These are phyloP conservation scores for Neotoma lepida DNA, from an alignment of 2,113 vertebrate species.

Conservation along the genomic window DNA sequence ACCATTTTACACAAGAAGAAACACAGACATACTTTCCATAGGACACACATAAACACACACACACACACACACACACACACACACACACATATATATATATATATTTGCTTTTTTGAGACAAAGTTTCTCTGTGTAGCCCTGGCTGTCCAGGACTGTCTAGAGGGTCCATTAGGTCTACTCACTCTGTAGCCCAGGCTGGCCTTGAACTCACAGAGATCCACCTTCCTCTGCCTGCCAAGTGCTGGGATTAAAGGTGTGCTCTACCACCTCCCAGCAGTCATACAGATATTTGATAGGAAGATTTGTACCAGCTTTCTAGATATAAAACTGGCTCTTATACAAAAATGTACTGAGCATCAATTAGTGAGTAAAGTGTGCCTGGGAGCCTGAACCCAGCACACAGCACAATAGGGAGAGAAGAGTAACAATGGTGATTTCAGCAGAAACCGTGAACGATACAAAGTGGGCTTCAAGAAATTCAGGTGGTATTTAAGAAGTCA, in stretches of 20 bases:
- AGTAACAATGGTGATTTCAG: background rate
- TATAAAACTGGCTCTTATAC: background rate
- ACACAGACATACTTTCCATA: background rate
- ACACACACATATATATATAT: background rate
- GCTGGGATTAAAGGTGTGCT: background rate
- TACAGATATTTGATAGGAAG: background rate
- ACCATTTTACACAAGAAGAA: slow-evolving; percentile 1
- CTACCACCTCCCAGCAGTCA: background rate
- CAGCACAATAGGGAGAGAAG: background rate
- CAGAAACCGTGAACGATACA: background rate
- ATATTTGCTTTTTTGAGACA: background rate
- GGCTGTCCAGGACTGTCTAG: background rate
- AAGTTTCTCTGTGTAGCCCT: background rate
- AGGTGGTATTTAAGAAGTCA: slow-evolving; percentile 27
- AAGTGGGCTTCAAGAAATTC: background rate
- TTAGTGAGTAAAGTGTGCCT: background rate
- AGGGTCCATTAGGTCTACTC: too few relatives aligned
- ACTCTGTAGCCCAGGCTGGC: background rate
- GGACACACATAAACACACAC: too few relatives aligned
- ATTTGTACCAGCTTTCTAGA: background rate
- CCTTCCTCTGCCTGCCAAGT: background rate
- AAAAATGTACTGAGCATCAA: background rate
- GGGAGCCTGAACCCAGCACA: background rate
- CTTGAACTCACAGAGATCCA: background rate
- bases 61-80: background rate